Conservation (phyloP, 2,113 vertebrate genomes). For the Trochalopteron elliotii region DNA sequence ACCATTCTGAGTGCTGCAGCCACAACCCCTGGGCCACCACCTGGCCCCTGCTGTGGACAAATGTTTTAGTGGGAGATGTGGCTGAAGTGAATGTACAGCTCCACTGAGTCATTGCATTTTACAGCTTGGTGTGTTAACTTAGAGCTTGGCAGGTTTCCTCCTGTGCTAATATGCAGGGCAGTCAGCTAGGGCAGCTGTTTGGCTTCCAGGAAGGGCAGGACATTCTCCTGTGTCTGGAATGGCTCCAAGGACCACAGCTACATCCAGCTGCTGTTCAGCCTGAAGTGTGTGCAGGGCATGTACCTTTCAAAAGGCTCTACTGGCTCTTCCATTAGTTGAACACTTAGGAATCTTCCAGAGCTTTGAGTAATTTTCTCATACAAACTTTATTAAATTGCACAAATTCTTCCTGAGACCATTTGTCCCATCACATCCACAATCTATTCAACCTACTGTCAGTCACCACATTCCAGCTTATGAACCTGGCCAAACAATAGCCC, state of each 20-base stretch:
- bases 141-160: not conserved
- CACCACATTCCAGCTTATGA: not conserved
- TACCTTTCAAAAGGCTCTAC: not conserved
- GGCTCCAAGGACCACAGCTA: not conserved
- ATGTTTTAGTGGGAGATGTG: not conserved
- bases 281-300: fast-evolving
- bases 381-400: not conserved
- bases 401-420: not conserved
- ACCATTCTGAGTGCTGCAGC: not conserved
- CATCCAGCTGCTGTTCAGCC: not conserved
- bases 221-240: not conserved
- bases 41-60: fast-evolving
- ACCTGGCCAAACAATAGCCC: not conserved
- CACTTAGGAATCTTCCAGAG: not conserved
- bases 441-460: not conserved
- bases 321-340: not conserved
- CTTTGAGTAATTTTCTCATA: not conserved
- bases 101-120: fast-evolving
- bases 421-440: not conserved
- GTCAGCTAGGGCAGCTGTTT: not conserved
- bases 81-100: not conserved
- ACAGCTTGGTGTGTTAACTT: not conserved
- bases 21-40: fast-evolving
- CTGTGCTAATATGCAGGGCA: not conserved
- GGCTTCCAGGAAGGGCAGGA: not conserved